Evolutionary conservation across 2,888 invertebrate species (phyloP).

Genomic region (Leptopterna dolabrata): DNA sequence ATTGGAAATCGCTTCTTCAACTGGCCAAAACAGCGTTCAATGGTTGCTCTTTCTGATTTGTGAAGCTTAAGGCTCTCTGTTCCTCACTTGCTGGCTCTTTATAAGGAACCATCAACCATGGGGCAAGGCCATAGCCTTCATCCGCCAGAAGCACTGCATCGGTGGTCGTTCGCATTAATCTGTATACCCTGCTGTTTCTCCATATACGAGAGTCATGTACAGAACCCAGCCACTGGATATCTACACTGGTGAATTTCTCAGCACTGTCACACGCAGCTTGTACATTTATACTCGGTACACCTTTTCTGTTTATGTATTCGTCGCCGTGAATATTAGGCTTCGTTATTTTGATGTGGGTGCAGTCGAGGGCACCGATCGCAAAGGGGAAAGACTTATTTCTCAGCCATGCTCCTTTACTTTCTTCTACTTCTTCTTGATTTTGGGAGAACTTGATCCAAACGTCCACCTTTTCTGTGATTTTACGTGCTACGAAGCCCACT

Average conservation of each 20-base stretch:
- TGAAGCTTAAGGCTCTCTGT: not conserved
- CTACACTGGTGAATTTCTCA: not conserved
- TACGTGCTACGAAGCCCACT: not conserved
- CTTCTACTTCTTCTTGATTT: not conserved
- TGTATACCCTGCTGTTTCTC: not conserved
- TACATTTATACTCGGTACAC: not conserved
- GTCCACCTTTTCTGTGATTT: not conserved
- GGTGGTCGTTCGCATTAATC: not conserved
- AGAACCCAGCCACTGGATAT: not conserved
- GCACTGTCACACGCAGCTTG: not conserved
- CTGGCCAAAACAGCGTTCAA: not conserved
- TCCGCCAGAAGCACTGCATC: not conserved
- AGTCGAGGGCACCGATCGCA: slow-evolving; percentile 44
- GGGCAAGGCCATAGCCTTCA: not conserved
- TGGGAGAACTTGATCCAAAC: not conserved
- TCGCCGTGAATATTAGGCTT: slow-evolving; percentile 43
- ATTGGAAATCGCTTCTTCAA: not conserved
- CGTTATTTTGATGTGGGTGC: slow-evolving; percentile 19
- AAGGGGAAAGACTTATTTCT: not conserved
- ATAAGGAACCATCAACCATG: not conserved
- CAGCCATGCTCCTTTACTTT: slow-evolving; percentile 21
- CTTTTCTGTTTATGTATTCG: slow-evolving; percentile 33
- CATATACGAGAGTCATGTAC: not conserved
- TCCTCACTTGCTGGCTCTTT: not conserved
- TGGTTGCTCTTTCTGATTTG: not conserved